Percentiles rank a stretch among this genome's conserved stretches.
phyloP scores from a whole-genome alignment of 2,113 vertebrate genomes.

The Hystrix cristata region DNA sequence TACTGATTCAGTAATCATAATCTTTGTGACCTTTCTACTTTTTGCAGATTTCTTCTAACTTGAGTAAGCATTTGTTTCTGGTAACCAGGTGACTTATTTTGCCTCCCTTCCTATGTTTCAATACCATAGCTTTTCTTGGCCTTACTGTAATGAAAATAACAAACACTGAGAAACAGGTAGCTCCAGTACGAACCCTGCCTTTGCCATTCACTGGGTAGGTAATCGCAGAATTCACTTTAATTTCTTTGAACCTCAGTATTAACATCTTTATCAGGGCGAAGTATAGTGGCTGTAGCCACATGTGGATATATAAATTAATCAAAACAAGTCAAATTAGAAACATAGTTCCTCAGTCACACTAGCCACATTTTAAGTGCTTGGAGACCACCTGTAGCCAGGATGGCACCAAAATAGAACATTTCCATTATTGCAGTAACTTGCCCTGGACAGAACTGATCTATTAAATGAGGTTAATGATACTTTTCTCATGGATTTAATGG shows the following conservation, averaged over 20 bases:
- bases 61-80: background rate
- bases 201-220: background rate
- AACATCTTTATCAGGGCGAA: background rate
- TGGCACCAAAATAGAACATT: background rate
- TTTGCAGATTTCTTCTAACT: background rate
- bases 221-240: constrained; percentile 14
- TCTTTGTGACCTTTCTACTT: background rate
- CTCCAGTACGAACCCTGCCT: background rate
- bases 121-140: background rate
- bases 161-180: background rate
- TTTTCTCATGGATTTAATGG: background rate
- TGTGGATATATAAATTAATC: background rate
- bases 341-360: background rate
- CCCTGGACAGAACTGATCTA: background rate
- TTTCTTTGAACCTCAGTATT: background rate
- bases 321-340: constrained; percentile 41
- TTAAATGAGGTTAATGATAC: background rate
- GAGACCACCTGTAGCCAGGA: background rate
- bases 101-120: background rate
- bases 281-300: background rate
- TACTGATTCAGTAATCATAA: background rate
- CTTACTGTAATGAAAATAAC: background rate
- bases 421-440: background rate
- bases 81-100: background rate
- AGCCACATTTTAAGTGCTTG: background rate